Conservation (phyloP, 2,888 invertebrate genomes). For the Zootermopsis nevadensis region DNA sequence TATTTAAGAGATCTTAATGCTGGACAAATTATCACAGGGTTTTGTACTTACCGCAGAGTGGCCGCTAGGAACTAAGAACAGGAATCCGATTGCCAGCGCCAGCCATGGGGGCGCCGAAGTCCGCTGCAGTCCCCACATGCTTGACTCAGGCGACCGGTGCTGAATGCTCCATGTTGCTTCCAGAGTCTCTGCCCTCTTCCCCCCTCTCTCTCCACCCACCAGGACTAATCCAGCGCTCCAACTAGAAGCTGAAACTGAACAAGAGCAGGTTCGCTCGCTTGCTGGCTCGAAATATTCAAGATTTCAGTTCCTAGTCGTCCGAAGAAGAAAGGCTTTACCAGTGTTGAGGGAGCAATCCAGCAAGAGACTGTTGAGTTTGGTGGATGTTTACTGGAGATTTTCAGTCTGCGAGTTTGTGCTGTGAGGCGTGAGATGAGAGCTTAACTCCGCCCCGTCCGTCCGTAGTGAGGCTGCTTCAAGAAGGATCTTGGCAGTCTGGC, state of each 20-base stretch:
- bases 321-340: not conserved
- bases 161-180: slow-evolving; percentile 21
- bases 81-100: not conserved
- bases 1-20: too few relatives aligned
- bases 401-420: too few relatives aligned
- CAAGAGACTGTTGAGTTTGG: not conserved
- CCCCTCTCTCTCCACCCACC: slow-evolving; percentile 13
- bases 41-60: slow-evolving; percentile 27
- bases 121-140: slow-evolving; percentile 6
- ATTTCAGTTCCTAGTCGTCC: not conserved
- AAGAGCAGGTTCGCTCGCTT: not conserved
- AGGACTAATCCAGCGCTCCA: not conserved
- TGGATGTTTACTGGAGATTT: not conserved
- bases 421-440: not conserved
- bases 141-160: not conserved
- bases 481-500: not conserved
- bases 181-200: not conserved
- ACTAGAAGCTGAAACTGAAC: not conserved
- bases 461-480: slow-evolving; percentile 19
- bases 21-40: not conserved
- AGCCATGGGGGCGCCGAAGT: not conserved
- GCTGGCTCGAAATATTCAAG: slow-evolving; percentile 1
- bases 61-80: not conserved
- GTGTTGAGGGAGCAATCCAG: not conserved
- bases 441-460: slow-evolving; percentile 12